These are phyloP conservation scores for Pseudonaja textilis DNA, from an alignment of 2,113 vertebrate species.

Conservation along the genomic window DNA sequence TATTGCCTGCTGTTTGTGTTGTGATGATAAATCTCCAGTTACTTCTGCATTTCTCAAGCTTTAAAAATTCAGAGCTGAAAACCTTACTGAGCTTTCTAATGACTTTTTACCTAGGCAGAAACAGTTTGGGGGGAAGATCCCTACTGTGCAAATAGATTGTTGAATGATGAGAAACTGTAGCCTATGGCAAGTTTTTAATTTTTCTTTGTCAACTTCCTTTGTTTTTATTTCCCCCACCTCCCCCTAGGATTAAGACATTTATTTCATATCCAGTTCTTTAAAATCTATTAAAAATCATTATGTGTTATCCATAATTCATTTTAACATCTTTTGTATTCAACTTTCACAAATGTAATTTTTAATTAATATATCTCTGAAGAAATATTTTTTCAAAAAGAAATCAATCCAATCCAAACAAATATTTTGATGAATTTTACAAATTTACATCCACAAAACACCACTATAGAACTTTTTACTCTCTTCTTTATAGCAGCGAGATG, in stretches of 20 bases:
- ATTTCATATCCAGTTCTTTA: background rate
- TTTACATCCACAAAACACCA: background rate
- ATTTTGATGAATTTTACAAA: background rate
- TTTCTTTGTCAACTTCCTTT: background rate
- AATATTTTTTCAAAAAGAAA: background rate
- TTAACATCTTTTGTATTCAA: background rate
- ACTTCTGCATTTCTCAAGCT: background rate
- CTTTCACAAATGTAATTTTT: background rate
- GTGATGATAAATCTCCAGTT: background rate
- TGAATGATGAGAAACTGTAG: background rate
- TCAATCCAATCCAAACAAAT: background rate
- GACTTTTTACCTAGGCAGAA: background rate
- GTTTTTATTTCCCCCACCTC: background rate
- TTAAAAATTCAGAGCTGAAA: background rate
- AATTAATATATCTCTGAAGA: background rate
- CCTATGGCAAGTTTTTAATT: background rate
- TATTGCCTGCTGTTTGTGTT: background rate
- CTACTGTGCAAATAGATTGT: background rate
- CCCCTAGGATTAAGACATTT: background rate
- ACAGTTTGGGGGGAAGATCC: background rate
- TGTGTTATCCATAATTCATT: background rate
- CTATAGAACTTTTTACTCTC: background rate
- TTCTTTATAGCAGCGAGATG: background rate
- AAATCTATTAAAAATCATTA: background rate
- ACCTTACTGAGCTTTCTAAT: background rate